Percentiles rank a stretch among this genome's conserved stretches.
These are phyloP conservation scores for Lasioglossum malachurum DNA, from an alignment of 2,888 invertebrate species.

Conservation along the genomic window DNA sequence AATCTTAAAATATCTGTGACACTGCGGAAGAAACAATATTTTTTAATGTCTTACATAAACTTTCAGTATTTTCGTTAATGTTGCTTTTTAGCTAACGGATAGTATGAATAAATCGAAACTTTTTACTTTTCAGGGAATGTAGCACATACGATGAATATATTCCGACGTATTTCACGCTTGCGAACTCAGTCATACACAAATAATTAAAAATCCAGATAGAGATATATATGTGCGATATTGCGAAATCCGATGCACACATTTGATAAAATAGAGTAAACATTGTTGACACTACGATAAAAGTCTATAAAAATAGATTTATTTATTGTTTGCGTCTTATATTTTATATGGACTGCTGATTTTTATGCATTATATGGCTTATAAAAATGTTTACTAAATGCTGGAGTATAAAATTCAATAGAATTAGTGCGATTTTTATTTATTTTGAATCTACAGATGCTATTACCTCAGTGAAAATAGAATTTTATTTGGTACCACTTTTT, in stretches of 20 bases:
- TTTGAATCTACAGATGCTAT: too few species aligned
- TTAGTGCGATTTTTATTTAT: too few species aligned
- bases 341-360: not conserved
- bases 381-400: too few species aligned
- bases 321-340: not conserved
- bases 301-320: not conserved
- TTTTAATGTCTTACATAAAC: not conserved
- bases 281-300: not conserved
- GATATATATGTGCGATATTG: not conserved
- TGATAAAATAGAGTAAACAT: not conserved
- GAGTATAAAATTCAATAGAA: too few species aligned
- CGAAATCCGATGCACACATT: not conserved
- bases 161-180: not conserved
- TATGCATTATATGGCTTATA: too few species aligned
- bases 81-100: not conserved
- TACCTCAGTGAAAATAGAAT: too few species aligned
- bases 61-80: not conserved
- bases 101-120: not conserved
- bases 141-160: not conserved
- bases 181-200: not conserved
- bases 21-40: not conserved
- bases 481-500: too few species aligned
- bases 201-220: not conserved
- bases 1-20: not conserved
- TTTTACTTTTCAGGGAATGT: not conserved